Evolutionary conservation across 1,140 invertebrate species (phyloP).

Genomic region (Eurosta solidaginis): DNA sequence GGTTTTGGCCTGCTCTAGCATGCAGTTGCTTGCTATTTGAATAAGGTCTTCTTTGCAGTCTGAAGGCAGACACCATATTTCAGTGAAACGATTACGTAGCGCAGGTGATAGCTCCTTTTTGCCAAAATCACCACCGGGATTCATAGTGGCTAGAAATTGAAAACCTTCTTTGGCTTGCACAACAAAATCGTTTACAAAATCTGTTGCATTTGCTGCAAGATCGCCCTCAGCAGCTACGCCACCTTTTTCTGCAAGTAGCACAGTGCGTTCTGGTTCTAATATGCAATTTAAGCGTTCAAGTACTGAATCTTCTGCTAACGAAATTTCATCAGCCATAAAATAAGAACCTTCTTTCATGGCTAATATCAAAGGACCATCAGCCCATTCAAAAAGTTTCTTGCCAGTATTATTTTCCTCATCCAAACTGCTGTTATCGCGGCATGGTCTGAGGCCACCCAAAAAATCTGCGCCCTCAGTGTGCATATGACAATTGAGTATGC

Average conservation of each 20-base stretch:
- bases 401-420: constrained; percentile 35
- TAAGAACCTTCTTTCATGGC: constrained; percentile 87
- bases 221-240: constrained; percentile 60
- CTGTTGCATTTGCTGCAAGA: constrained; percentile 55
- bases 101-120: constrained; percentile 99
- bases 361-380: constrained; percentile 91
- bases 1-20: constrained; percentile 30
- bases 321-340: constrained; percentile 98
- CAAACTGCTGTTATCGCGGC: constrained; percentile 68
- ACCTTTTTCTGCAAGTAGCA: constrained; percentile 90
- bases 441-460: constrained; percentile 91
- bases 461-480: constrained; percentile 98
- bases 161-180: constrained; percentile 80
- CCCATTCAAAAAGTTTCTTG: constrained; percentile 88
- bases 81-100: constrained; percentile 95
- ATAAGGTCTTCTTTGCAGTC: constrained; percentile 71
- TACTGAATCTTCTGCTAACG: constrained; percentile 97
- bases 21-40: constrained; percentile 56
- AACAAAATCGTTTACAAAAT: constrained; percentile 63
- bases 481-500: constrained; percentile 96
- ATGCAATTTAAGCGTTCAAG: constrained; percentile 96
- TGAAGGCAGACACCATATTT: constrained; percentile 89
- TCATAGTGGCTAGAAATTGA: constrained; percentile 97
- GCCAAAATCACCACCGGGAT: constrained; percentile 98
- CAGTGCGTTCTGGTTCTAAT: constrained; percentile 88